Base-by-base conservation (phyloP, 2,888 invertebrate species). In the Herminia tarsipennalis region DNA sequence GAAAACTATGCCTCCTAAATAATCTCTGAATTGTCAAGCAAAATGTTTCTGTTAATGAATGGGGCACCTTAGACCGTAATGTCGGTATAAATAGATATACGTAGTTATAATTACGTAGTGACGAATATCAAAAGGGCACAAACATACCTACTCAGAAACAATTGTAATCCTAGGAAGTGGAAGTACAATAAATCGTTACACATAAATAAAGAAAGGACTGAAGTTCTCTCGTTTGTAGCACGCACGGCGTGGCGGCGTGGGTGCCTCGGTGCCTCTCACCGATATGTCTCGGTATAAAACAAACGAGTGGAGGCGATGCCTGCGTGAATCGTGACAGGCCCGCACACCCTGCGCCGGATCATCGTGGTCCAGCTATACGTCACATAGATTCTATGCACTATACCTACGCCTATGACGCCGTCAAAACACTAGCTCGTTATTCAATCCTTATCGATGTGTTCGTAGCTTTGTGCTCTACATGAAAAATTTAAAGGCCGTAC, bases 241-340 rank as follows among this genome's bases (percentile, higher is more conserved):
- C 66, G 59, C 64, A 61, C 57, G 53, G 44, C 41, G 56, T 44
- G 61, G 67, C 59, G 61, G 60, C 70, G 73, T 71, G 66, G 74
- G 72, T 64, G 68, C 66, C 58, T 62, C 66, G 74, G 72, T 64
- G 68, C 66, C 58, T 62, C 66, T 56, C 63, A 48, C 64, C 67
- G 71, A 68, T 73, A 59, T 60, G 70, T 68, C 61, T 61, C 40
- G 56, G 59, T 68, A 72, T 65, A 73, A 76, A 76, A 76, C 67
- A 72, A 78, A 75, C 58, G 53, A 64, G 70, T 59, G 44, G 59
- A 60, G 52, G 58, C 63, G 66, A 67, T 56, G 60, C 33, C 71
- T 74, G 76, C 77, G 72, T 76, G 67, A 73, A 52, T 81, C 80
- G 81, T 81, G 81, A 78, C 81, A 61, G 49, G 76, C 56, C 73